These are phyloP conservation scores for Pyrrhosoma nymphula DNA, from an alignment of 2,888 invertebrate species.

Conservation along the genomic window DNA sequence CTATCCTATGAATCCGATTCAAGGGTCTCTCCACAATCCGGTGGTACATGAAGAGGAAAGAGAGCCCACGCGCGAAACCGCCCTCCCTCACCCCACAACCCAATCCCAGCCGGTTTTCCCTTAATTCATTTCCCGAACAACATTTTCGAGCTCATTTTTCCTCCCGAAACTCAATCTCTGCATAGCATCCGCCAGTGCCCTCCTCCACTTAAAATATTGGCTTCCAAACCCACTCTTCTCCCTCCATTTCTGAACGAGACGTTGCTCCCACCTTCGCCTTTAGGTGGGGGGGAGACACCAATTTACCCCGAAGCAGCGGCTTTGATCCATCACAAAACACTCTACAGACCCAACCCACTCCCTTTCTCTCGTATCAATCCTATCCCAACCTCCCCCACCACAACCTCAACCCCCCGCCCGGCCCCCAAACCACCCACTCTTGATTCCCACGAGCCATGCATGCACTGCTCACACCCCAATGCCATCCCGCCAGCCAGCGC, in stretches of 20 bases:
- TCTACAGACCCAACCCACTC: not conserved
- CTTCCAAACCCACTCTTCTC: not conserved
- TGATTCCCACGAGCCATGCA: conserved; percentile 30
- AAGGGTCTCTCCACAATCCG: not conserved
- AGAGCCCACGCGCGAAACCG: not conserved
- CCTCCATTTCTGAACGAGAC: not conserved
- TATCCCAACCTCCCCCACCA: not conserved
- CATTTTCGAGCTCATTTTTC: conserved; percentile 17
- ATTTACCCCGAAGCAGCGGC: not conserved
- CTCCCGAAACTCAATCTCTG: not conserved
- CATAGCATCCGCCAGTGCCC: not conserved
- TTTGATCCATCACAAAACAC: conserved; percentile 21
- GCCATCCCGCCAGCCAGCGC: not conserved
- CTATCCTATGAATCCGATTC: not conserved
- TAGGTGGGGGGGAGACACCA: not conserved
- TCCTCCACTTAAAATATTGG: conserved; percentile 20
- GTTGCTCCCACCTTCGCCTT: not conserved
- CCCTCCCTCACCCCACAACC: not conserved
- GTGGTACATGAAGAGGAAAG: not conserved
- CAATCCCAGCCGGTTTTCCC: not conserved
- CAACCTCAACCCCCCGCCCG: no score
- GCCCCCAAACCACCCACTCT: no score
- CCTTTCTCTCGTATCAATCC: not conserved
- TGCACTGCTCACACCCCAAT: not conserved
- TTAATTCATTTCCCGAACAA: conserved; percentile 16